phyloP scores from a whole-genome alignment of 2,888 invertebrate genomes.

The Malachius bipustulatus region DNA sequence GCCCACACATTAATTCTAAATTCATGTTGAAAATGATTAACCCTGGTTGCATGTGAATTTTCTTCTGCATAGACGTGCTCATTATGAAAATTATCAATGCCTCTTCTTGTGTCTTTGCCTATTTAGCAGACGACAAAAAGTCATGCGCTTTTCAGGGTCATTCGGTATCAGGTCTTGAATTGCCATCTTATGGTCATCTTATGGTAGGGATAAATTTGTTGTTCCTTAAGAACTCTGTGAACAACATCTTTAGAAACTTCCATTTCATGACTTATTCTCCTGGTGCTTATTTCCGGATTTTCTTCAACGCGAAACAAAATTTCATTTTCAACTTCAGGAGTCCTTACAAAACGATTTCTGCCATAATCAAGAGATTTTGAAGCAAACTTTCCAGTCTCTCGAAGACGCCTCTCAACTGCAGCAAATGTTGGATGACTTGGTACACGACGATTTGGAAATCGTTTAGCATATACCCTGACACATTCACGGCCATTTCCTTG shows the following conservation, averaged over 20 bases:
- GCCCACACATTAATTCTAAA: slow-evolving; percentile 2
- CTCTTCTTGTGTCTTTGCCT: slow-evolving; percentile 1
- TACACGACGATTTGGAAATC: slow-evolving; percentile 1
- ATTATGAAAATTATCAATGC: neutral
- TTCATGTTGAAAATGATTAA: slow-evolving; percentile 1
- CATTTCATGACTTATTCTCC: neutral
- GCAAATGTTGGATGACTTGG: slow-evolving; percentile 3
- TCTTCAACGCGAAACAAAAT: neutral
- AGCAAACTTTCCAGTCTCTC: neutral
- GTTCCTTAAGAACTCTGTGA: neutral
- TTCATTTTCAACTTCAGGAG: slow-evolving; percentile 1
- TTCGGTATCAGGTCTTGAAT: neutral
- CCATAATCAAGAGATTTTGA: neutral
- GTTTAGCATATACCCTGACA: neutral
- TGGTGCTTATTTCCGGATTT: slow-evolving; percentile 2
- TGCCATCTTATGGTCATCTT: too few species aligned
- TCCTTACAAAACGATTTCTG: neutral
- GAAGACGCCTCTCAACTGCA: neutral
- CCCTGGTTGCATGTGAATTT: neutral
- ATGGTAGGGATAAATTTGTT: neutral
- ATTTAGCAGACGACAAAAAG: neutral
- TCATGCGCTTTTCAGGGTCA: slow-evolving; percentile 2
- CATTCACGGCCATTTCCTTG: slow-evolving; percentile 1
- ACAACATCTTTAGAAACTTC: neutral
- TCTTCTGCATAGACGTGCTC: neutral